Evolutionary conservation across 1,140 invertebrate genomes (phyloP), one percentile per base, ranked within the genome.

Genomic region (Cheumatopsyche charites): DNA sequence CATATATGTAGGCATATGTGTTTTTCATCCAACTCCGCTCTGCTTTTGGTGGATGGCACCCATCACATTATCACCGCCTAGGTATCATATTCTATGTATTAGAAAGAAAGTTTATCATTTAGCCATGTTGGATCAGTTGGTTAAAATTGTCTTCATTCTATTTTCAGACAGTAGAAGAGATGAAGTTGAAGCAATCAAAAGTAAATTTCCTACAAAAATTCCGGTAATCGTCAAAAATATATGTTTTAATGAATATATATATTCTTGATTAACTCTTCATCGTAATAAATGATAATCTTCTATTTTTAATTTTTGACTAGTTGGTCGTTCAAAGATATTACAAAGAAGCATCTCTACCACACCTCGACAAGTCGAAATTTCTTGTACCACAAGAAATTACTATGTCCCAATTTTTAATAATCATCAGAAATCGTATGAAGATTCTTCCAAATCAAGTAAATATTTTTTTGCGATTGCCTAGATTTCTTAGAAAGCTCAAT

Each of bases 311-410:
- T 36, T 36, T 36, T 36, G 9, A 4, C 67, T 86, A 92, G 87
- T 84, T 93, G 47, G 90, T 93, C 73, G 90, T 93, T 17, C 89
- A 92, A 79, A 83, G 89, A 77, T 93, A 88, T 76, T 83, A 86
- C 72, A 90, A 88, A 77, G 92, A 93, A 80, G 86, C 83, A 67
- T 84, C 85, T 71, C 81, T 93, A 63, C 91, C 91, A 19, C 77
- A 86, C 12, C 77, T 93, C 76, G 90, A 92, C 76, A 93, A 92
- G 82, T 87, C 86, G 0, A 93, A 93, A 79, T 93, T 91, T 82
- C 81, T 93, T 72, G 90, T 93, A 1, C 92, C 92, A 0, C 89
- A 92, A 86, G 91, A 92, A 79, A 87, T 92, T 25, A 90, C 91
- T 1, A 90, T 93, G 85, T 90, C 90, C n/a, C 91, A 93, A 78